These are phyloP conservation scores for Tachycineta bicolor DNA, from an alignment of 2,113 vertebrate species.

Conservation along the genomic window DNA sequence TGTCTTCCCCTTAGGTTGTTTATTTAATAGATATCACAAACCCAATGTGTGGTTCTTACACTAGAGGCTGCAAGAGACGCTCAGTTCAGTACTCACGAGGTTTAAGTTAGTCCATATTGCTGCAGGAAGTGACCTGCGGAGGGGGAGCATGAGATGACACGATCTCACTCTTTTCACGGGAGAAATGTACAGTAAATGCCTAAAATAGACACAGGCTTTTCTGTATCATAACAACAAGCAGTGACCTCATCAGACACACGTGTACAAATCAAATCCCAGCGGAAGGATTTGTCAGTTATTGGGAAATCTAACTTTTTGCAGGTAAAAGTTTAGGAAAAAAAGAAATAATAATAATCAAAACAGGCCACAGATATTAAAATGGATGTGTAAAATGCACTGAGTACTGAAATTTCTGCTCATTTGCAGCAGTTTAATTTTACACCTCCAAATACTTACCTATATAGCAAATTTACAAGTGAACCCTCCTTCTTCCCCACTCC, in stretches of 20 bases:
- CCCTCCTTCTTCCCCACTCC: not conserved
- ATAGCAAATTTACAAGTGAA: conserved; percentile 10
- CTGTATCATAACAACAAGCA: conserved; percentile 99
- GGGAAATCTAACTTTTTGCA: conserved; percentile 78
- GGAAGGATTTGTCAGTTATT: conserved; percentile 78
- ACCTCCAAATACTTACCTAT: conserved; percentile 79
- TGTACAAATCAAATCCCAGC: conserved; percentile 84
- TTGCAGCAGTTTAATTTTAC: conserved; percentile 71
- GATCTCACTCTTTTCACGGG: conserved; percentile 98
- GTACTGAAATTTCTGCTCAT: conserved; percentile 81
- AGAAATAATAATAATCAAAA: conserved; percentile 67
- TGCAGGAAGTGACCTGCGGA: conserved; percentile 99
- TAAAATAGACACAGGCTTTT: conserved; percentile 99
- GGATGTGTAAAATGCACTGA: conserved; percentile 69
- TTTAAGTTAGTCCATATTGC: conserved; percentile 99
- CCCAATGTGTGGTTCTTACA: conserved; percentile 82
- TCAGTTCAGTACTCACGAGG: conserved; percentile 99
- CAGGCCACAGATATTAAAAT: conserved; percentile 68
- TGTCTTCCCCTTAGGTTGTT: conserved; percentile 69
- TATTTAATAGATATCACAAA: conserved; percentile 75
- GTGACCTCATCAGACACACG: conserved; percentile 88
- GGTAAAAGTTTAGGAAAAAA: conserved; percentile 71
- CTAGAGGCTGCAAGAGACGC: conserved; percentile 86
- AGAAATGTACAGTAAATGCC: conserved; percentile 99
- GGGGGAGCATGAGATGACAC: conserved; percentile 98